Evolutionary conservation across 2,113 vertebrate genomes (phyloP), one percentile per base, ranked within the genome.

Genomic region (Campylomormyrus numenius): DNA sequence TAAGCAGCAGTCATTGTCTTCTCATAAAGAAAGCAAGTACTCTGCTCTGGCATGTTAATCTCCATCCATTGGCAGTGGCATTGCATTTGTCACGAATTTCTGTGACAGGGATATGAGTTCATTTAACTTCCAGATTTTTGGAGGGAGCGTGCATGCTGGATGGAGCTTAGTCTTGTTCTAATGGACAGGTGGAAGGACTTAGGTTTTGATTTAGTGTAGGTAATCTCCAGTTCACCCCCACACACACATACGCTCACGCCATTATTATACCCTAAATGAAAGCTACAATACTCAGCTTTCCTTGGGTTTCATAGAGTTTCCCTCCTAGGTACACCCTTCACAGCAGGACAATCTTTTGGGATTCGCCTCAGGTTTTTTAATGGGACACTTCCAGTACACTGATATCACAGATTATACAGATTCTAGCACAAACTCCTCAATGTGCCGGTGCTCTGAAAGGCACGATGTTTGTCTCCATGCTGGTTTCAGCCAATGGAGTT

Each of bases 251-350:
- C 39, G 31, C 39, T 19, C 77, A 45, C 17, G 3, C 17, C 8
- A 85, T 85, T 85, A 48, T 85, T 46, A 39, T 85, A 46, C 45
- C 45, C 83, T 45, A 48, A 85, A 85, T 85, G 39, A 85, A 48
- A 85, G 83, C 39, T 24, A 85, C 45, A 21, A 3, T 48, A 21
- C 92, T 92, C 91, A 90, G 90, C 92, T 90, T 94, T 95, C 95
- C 95, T 94, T 96, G 95, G 94, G 92, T 84, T 92, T 92, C 93
- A 95, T 95, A 94, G 94, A 66, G 8, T 66, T 96, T 93, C 94
- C 93, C 94, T 95, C 95, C 94, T 96, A 95, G 94, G 95, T 93
- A 91, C 93, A 96, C 95, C 95, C 93, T 94, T 94, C 95, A 93
- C 95, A 95, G 95, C 95, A 95, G 95, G 95, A 93, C 93, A 94